Evolutionary conservation across 2,113 vertebrate species (phyloP).

Genomic region (Balaeniceps rex): DNA sequence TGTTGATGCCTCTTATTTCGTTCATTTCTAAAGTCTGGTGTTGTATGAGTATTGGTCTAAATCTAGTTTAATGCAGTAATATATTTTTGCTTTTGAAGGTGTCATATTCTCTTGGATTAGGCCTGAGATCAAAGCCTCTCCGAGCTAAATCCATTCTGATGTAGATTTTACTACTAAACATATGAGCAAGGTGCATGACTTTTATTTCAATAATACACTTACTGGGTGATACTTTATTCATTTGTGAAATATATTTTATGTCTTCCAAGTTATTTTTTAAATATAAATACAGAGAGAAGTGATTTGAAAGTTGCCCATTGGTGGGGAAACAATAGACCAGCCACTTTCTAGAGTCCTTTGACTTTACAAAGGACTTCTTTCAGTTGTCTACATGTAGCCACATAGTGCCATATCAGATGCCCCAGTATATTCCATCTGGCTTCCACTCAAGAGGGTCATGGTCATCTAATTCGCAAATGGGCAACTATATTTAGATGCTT

Average conservation of each 20-base stretch:
- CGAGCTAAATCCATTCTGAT: not conserved
- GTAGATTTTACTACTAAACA: not conserved
- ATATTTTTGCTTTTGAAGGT: not conserved
- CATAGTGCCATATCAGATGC: not conserved
- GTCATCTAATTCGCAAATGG: not conserved
- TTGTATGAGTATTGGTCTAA: not conserved
- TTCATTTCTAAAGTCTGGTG: not conserved
- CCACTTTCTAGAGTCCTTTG: not conserved
- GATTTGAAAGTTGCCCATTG: fast-evolving
- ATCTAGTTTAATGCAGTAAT: not conserved
- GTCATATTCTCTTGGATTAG: not conserved
- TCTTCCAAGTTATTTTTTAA: not conserved
- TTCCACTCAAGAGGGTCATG: not conserved
- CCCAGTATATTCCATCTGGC: not conserved
- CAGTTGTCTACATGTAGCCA: not conserved
- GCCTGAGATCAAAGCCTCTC: not conserved
- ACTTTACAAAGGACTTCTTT: not conserved
- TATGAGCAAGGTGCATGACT: not conserved
- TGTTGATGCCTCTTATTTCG: not conserved
- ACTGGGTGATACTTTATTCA: not conserved
- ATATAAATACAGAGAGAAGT: not conserved
- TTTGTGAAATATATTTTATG: not conserved
- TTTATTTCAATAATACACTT: not conserved
- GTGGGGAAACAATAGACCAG: not conserved
- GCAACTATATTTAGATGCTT: not conserved